Evolutionary conservation across 2,888 invertebrate genomes (phyloP), one percentile per base, ranked within the genome.

Genomic region (Thyatira batis): DNA sequence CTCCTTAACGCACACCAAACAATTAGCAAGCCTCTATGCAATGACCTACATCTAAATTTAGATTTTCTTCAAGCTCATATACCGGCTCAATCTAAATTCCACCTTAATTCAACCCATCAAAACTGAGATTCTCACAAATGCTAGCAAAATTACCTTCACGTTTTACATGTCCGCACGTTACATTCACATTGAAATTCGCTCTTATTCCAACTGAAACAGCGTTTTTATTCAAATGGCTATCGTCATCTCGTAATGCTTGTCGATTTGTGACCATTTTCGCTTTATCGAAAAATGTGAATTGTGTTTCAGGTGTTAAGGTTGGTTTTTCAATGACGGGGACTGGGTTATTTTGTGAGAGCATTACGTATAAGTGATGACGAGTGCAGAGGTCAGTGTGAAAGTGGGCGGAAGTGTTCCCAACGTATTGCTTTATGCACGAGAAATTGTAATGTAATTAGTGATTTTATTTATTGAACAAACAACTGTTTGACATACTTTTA

Each of bases 21-120:
- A 79, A 82, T 80, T 80, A 80, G 72, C 64, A 61, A 64, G 62
- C 64, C 71, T 69, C 68, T 70, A 74, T 76, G 73, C 74, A 71
- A 70, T 71, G 78, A 75, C 80, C 78, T 76, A 79, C 65, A 78
- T 80, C 72, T 75, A 75, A 76, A 71, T 76, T 78, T 80, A 80
- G 76, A 74, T 68, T 69, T 70, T 66, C 53, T 67, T 25, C 39
- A 58, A 61, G 50, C 54, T 52, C 56, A 49, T 48, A 30, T 57
- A 27, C 13, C 0, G 28, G 9, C 13, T 0, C 57, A 58, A 45
- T 20, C 8, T 5, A 56, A 61, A 57, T 49, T 51, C 53, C 52
- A 45, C 0, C 17, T 28, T 48, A 21, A 9, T 0, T 10, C 9
- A 17, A 1, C 0, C 1, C 0, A 30, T 20, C 8, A 54, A 1